Percentiles rank a stretch among this genome's conserved stretches.
Evolutionary conservation across 1,140 invertebrate genomes (phyloP).

Genomic region (Riptortus pedestris): DNA sequence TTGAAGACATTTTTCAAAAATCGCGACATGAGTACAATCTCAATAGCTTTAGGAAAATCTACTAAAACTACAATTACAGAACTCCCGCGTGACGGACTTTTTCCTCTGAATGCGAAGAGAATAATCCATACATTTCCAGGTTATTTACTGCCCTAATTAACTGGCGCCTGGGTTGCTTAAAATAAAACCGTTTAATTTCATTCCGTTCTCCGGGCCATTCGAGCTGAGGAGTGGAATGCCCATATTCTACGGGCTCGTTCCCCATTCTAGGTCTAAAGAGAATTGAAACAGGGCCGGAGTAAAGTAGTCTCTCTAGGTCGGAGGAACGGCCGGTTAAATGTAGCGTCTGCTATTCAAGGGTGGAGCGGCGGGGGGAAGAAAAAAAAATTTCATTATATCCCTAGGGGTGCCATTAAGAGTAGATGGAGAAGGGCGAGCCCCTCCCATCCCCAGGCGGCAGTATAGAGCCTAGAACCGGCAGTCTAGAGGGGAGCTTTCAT

Average conservation of each 20-base stretch:
- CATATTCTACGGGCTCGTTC: background rate
- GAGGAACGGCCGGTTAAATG: constrained; percentile 7
- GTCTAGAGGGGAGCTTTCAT: background rate
- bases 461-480: no score
- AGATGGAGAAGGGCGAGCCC: background rate
- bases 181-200: no score
- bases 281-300: background rate
- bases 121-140: no score
- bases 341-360: constrained; percentile 8
- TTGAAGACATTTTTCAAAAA: no score
- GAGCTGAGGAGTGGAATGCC: background rate
- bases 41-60: no score
- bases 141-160: no score
- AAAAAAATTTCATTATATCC: constrained; percentile 18
- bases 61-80: no score
- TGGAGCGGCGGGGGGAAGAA: background rate
- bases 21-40: no score
- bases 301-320: constrained; percentile 6
- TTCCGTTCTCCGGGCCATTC: no score
- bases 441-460: background rate
- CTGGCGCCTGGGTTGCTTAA: no score
- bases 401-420: constrained; percentile 16
- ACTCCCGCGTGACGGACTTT: no score
- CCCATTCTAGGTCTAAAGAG: background rate
- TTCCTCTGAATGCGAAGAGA: no score